Conservation (phyloP, 2,797 vertebrate species). For the Luscinia megarhynchos region DNA sequence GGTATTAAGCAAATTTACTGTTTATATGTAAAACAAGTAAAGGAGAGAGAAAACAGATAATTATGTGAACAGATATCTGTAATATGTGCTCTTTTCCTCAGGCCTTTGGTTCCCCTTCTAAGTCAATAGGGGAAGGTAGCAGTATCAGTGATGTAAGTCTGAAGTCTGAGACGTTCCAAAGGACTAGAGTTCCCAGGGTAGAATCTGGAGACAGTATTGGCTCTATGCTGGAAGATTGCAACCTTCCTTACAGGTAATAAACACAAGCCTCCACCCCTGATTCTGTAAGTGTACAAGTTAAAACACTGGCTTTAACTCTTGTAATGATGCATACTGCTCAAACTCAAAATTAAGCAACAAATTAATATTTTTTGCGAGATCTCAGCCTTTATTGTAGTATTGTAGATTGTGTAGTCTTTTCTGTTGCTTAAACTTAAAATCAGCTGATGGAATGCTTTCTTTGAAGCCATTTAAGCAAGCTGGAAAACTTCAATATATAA, state of each 20-base stretch:
- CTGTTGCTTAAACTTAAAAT: neutral
- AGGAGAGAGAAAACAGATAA: neutral
- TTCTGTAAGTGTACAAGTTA: neutral
- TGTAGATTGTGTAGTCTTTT: neutral
- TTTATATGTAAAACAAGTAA: neutral
- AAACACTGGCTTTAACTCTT: neutral
- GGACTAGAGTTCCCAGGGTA: slow-evolving; percentile 72
- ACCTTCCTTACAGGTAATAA: slow-evolving; percentile 89
- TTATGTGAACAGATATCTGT: neutral
- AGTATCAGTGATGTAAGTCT: slow-evolving; percentile 75
- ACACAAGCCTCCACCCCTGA: accelerated
- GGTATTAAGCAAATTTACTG: neutral
- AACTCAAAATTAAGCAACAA: neutral
- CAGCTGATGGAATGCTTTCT: neutral
- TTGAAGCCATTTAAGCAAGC: neutral
- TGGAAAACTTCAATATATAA: neutral
- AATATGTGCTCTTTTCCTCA: neutral
- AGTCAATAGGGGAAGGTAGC: slow-evolving; percentile 76
- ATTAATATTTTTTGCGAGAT: neutral
- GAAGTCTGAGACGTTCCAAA: slow-evolving; percentile 84
- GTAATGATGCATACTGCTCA: neutral
- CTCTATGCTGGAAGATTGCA: slow-evolving; percentile 78
- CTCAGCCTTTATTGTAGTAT: neutral
- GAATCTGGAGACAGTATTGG: slow-evolving; percentile 82
- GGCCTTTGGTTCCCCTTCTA: slow-evolving; percentile 80